Conservation (phyloP, 2,113 vertebrate genomes). For the Microtus oregoni region DNA sequence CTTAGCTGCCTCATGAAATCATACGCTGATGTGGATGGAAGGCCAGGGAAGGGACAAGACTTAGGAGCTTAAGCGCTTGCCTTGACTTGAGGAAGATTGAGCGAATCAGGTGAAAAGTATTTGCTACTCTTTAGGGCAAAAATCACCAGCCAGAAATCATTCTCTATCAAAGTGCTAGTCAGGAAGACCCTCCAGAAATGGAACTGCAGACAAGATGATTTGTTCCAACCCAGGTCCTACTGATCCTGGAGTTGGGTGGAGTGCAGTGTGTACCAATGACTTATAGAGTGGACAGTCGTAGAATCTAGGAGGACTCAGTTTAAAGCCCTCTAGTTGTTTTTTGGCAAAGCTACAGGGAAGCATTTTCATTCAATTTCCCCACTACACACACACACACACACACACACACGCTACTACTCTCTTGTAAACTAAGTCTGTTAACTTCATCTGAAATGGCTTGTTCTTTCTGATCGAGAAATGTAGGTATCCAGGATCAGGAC, state of each 20-base stretch:
- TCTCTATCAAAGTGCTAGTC: neutral
- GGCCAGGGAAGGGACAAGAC: neutral
- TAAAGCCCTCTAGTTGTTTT: neutral
- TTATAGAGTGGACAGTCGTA: neutral
- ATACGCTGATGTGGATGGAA: neutral
- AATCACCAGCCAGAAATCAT: neutral
- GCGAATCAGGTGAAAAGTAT: constrained; percentile 21
- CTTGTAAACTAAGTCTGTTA: neutral
- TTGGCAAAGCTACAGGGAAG: neutral
- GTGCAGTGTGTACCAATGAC: neutral
- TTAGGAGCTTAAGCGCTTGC: neutral
- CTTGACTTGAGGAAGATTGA: neutral
- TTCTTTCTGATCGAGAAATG: neutral
- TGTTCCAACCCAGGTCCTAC: neutral
- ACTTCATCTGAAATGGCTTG: neutral
- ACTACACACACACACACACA: neutral
- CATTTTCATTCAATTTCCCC: neutral
- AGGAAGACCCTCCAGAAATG: neutral
- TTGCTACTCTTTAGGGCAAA: neutral
- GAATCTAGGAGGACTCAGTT: neutral
- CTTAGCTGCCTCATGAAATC: neutral
- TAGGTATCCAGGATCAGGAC: neutral
- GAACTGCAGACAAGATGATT: neutral
- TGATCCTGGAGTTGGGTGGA: neutral
- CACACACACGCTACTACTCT: neutral